Conservation (phyloP, 2,888 invertebrate species). For the Ochlodes sylvanus region DNA sequence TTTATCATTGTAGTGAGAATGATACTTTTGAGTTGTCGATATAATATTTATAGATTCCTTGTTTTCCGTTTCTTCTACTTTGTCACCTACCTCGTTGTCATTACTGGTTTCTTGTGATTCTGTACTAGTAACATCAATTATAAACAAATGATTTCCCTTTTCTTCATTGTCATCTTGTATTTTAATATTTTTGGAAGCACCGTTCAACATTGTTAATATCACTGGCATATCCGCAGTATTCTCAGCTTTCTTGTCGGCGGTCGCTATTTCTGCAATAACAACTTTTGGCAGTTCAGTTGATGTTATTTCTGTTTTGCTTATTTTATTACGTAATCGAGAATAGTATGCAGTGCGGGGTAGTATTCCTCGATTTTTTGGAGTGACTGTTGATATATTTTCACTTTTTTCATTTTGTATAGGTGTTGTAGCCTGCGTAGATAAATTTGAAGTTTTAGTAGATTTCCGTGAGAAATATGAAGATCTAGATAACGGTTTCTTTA, state of each 20-base stretch:
- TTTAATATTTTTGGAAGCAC: slow-evolving; percentile 51
- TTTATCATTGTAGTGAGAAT: slow-evolving; percentile 69
- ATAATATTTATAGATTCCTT: slow-evolving; percentile 52
- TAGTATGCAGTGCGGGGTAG: slow-evolving; percentile 74
- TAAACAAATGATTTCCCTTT: slow-evolving; percentile 57
- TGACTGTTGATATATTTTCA: slow-evolving; percentile 41
- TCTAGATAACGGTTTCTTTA: slow-evolving; percentile 62
- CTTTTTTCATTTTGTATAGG: slow-evolving; percentile 47
- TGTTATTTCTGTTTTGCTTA: slow-evolving; percentile 47
- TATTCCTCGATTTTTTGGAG: slow-evolving; percentile 51
- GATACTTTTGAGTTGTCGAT: slow-evolving; percentile 68
- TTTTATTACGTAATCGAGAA: slow-evolving; percentile 60
- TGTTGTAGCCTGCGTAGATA: slow-evolving; percentile 52
- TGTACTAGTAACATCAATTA: slow-evolving; percentile 68
- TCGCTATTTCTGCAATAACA: slow-evolving; percentile 39
- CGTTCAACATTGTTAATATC: slow-evolving; percentile 65
- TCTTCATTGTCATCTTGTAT: slow-evolving; percentile 48
- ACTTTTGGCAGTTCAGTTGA: slow-evolving; percentile 50
- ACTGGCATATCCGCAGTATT: slow-evolving; percentile 63
- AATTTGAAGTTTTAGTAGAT: slow-evolving; percentile 50
- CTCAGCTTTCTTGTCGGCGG: slow-evolving; percentile 59
- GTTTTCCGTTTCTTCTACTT: slow-evolving; percentile 58
- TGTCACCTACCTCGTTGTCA: slow-evolving; percentile 57
- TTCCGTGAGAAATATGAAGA: slow-evolving; percentile 66
- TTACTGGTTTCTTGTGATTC: slow-evolving; percentile 66